Base-by-base conservation (phyloP, 2,113 vertebrate species). In the Oncorhynchus gorbuscha region DNA sequence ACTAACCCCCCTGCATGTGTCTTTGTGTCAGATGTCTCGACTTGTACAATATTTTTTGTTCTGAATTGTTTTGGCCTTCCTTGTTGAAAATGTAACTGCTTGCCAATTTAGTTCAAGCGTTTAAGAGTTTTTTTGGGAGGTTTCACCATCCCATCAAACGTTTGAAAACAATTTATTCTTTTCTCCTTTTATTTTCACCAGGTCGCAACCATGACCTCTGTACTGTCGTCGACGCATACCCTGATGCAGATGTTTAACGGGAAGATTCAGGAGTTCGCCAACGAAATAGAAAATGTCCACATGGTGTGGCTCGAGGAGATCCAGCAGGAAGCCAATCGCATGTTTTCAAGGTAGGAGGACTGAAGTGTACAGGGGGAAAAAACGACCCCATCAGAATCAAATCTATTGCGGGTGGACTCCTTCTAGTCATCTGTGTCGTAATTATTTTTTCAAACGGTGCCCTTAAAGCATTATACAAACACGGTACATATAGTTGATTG, bases 271-370 rank as follows among this genome's bases (percentile, higher is more conserved):
- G 92, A 94, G 22, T 94, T 97, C 74, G 72, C 90, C 28, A 76
- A 16, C 78, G 93, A 94, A 3, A 89, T 96, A 51, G 90, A 96
- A 0, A 92, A 89, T 66, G 92, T 91, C 39, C 94, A 98, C 75
- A 86, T 96, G 88, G 88, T 97, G 69, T 99, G 97, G 97, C 94
- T 99, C 55, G 49, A 87, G 71, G 97, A 99, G 84, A 97, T 99
- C 59, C 79, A 93, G 2, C 94, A 97, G 71, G 97, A 96, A 79
- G 97, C 97, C 0, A 79, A 86, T 48, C 92, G 88, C 66, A 96
- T 98, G 94, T 97, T 98, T 70, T 92, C 92, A 81, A 95, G 94
- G 97, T 98, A 45, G 0, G 83, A 30, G 69, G 20, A 35, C 16
- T 16, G 30, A 9, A 5, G 16, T 35, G 4, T 35, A 62, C 59